Conservation (phyloP, 2,113 vertebrate species). For the Oxygymnocypris stewartii region DNA sequence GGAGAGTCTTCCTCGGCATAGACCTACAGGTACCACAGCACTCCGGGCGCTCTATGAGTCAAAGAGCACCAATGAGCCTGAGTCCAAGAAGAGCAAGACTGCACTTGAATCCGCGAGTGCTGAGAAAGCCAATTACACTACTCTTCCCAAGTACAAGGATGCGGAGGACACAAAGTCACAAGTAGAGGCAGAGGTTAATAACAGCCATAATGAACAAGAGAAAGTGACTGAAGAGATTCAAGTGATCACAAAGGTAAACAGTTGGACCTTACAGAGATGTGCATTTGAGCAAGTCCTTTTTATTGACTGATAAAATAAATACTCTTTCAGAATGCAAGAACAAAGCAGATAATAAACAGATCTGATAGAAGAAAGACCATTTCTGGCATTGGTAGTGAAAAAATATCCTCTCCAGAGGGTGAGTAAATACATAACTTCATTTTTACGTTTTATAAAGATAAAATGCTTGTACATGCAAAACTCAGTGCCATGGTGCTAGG, state of each 20-base stretch:
- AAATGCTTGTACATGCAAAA: not conserved
- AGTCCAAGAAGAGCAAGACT: conserved; percentile 25
- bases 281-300: not conserved
- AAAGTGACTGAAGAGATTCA: conserved; percentile 23
- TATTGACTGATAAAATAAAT: conserved; percentile 19
- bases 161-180: conserved; percentile 20
- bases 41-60: conserved; percentile 71
- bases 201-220: not conserved
- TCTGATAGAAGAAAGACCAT: conserved; percentile 66
- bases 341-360: not conserved
- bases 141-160: conserved; percentile 20
- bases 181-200: conserved; percentile 43
- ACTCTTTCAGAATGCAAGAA: conserved; percentile 2
- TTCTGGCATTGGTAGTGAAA: conserved; percentile 66
- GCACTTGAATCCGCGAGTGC: not conserved
- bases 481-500: no score
- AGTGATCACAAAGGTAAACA: conserved; percentile 34
- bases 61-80: conserved; percentile 32
- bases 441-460: not conserved
- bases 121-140: conserved; percentile 23
- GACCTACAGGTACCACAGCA: conserved; percentile 47
- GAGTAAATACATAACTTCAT: conserved; percentile 45
- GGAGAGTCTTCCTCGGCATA: conserved; percentile 57
- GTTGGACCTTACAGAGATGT: not conserved
- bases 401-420: conserved; percentile 59